Percentiles rank a stretch among this genome's conserved stretches.
Conservation (phyloP, 2,113 vertebrate genomes). For the Alosa alosa region DNA sequence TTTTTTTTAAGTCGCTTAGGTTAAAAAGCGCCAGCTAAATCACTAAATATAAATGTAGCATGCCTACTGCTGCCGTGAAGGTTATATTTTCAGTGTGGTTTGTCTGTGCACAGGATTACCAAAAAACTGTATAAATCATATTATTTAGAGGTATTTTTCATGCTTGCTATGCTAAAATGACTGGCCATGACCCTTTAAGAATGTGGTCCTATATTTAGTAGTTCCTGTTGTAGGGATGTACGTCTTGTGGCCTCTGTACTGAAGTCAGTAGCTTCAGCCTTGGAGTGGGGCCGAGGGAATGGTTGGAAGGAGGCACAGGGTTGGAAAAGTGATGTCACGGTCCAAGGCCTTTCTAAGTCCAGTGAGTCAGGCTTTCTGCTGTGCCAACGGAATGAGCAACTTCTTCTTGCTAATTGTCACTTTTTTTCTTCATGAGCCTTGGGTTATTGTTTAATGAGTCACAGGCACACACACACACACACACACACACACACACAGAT, state of each 20-base stretch:
- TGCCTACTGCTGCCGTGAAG: no score
- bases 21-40: no score
- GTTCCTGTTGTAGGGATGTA: not conserved
- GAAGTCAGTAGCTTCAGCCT: not conserved
- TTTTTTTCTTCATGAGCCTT: not conserved
- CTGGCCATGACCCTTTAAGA: not conserved
- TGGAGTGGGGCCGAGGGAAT: not conserved
- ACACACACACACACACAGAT: constrained; percentile 25
- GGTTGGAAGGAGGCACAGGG: not conserved
- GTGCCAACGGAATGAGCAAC: not conserved
- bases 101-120: no score
- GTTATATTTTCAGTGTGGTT: no score
- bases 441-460: constrained; percentile 25
- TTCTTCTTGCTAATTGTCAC: constrained; percentile 14
- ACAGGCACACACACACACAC: constrained; percentile 23
- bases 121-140: no score
- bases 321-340: not conserved
- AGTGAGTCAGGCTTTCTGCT: not conserved
- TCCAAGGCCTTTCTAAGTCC: not conserved
- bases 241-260: not conserved
- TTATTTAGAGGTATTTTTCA: not conserved
- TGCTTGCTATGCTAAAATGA: not conserved
- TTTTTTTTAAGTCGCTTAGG: no score
- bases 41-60: no score
- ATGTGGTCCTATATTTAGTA: not conserved